Base-by-base conservation (phyloP, 2,888 invertebrate species). In the Bugula neritina region DNA sequence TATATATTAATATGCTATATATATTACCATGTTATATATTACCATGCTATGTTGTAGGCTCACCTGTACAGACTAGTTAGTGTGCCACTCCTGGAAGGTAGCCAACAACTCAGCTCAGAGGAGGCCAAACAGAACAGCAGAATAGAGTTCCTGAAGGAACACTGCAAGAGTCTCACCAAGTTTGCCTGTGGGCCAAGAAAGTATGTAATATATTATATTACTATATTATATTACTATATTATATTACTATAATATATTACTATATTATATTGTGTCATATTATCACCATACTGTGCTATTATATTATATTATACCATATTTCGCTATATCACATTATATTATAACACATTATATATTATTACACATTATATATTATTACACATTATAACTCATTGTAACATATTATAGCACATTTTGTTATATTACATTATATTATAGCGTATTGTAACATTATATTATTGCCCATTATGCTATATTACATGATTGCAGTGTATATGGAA, bases 81-180 rank as follows among this genome's bases (percentile, higher is more conserved):
- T 63, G 63, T 27, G 13, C 63, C 63, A 2, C 25, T 29, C 29
- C 31, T 63, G 29, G 63, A 63, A n/a, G n/a, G 3, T 55, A 25
- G 25, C 23, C 10, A 13, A 3, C 3, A 27, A 10, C 13, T 63
- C 31, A 63, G 31, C 34, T 29, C 63, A 13, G 63, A 63, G 5
- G 5, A 63, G 2, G 5, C 3, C 5, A 27, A 21, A 25, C 25
- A 29, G 63, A 63, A 5, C 31, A 17, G 17, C 13, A 63, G 63
- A 27, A 3, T 63, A 25, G n/a, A 63, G 3, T 27, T 10, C 17
- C 31, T 63, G 3, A 25, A 27, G 17, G 63, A 31, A 10, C 63
- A 63, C 27, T 27, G 29, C 29, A 27, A 63, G 63, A 63, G 63
- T 31, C 63, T 63, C 29, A 63, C 63, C 5, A 63, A 29, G 63